Evolutionary conservation across 2,797 vertebrate species (phyloP), one percentile per base, ranked within the genome.

Genomic region (Sebastes diploproa): DNA sequence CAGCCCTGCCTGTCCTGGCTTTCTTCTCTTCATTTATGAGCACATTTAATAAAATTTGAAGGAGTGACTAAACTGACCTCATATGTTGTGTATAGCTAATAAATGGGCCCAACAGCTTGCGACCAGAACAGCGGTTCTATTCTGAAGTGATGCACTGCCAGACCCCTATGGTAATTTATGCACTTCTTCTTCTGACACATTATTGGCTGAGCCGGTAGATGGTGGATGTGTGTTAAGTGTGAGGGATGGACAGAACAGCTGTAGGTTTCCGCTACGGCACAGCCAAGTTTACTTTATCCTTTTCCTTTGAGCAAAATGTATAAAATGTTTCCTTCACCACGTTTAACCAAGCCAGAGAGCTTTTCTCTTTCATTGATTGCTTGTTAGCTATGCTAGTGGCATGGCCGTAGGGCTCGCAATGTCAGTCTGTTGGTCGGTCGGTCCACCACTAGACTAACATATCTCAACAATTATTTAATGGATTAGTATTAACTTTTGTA

Each of bases 231-330:
- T 73, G 77, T 81, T 78, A 64, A 88, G 67, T 62, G 72, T 73
- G 50, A 83, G 77, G 68, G 80, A 91, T 78, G 61, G 82, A 87
- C 63, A 23, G 80, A 91, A 80, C 90, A 93, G 84, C 88, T 93
- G 85, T 80, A 46, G 65, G 72, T 87, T 89, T 92, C 86, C 25
- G 70, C 54, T 54, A 64, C 13, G 11, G 55, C 66, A 64, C 32
- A n/a, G 81, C 82, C 58, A 80, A 90, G 70, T 92, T 89, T 87
- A 86, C 83, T 82, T 74, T 83, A 38, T 87, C 72, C 72, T 80
- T 87, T 84, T 63, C 38, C 54, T 64, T 62, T 20, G 67, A 85
- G 70, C 25, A 75, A 58, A 78, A 30, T 66, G 52, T 56, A 46
- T 46, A 77, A 75, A 86, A 82, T 70, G 30, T 81, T 82, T 77